These are phyloP conservation scores for Pipistrellus nathusii DNA, from an alignment of 2,797 vertebrate genomes.

Conservation along the genomic window DNA sequence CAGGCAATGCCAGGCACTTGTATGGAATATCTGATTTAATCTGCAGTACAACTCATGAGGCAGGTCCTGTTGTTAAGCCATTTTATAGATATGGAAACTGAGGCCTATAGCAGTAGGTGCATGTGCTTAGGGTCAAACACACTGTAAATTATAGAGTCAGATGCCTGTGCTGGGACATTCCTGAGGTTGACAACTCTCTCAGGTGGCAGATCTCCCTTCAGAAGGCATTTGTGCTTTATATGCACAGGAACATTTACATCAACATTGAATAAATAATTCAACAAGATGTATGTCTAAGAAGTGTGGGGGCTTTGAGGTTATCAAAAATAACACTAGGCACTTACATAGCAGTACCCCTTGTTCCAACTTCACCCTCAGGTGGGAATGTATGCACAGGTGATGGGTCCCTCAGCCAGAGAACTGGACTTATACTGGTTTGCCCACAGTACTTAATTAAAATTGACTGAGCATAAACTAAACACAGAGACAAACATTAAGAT, in stretches of 20 bases:
- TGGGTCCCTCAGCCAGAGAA: no score
- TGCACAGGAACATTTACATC: not conserved
- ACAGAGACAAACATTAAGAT: no score
- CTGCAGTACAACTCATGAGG: not conserved
- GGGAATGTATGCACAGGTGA: no score
- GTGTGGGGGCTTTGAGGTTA: not conserved
- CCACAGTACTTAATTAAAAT: no score
- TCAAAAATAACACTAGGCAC: not conserved
- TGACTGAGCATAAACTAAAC: no score
- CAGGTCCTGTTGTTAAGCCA: not conserved
- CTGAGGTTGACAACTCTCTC: not conserved
- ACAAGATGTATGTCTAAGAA: not conserved
- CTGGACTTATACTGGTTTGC: no score
- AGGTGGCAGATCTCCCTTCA: not conserved
- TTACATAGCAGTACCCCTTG: not conserved
- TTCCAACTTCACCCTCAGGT: no score
- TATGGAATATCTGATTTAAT: not conserved
- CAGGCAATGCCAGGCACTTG: not conserved
- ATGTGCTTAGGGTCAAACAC: not conserved
- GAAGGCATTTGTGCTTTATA: not conserved
- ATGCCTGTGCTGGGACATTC: not conserved
- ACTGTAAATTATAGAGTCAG: no score
- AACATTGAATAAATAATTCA: not conserved
- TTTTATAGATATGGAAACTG: not conserved
- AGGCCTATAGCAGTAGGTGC: not conserved